A percentile compares a stretch with the other conserved stretches of the same genome.
Evolutionary conservation across 2,888 invertebrate species (phyloP).

Genomic region (Drosophila picticornis): DNA sequence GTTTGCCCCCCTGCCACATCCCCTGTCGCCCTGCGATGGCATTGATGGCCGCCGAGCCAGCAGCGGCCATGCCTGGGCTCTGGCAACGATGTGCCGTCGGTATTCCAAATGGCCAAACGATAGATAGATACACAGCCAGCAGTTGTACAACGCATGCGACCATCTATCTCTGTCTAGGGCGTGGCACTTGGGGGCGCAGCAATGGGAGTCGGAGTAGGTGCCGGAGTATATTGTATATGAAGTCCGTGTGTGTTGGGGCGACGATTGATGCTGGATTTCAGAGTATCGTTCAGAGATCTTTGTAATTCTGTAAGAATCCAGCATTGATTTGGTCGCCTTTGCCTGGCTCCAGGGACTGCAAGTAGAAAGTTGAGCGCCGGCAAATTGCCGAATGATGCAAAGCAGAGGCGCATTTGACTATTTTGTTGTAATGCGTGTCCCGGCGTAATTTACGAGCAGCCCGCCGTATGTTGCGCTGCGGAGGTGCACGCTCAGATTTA

Average conservation of each 20-base stretch:
- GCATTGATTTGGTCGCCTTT: constrained; percentile 1
- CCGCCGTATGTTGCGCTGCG: constrained; percentile 63
- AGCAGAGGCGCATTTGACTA: constrained; percentile 59
- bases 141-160: constrained; percentile 59
- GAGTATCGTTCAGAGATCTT: constrained; percentile 40
- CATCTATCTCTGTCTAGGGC: constrained; percentile 53
- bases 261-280: constrained; percentile 72
- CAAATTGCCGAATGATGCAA: constrained; percentile 48
- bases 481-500: constrained; percentile 68
- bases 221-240: not conserved
- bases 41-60: constrained; percentile 59
- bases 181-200: constrained; percentile 48
- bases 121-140: constrained; percentile 57
- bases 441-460: constrained; percentile 71
- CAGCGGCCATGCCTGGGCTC: constrained; percentile 51
- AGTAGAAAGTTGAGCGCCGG: constrained; percentile 42
- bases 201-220: constrained; percentile 5
- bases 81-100: constrained; percentile 69
- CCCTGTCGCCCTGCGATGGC: not conserved
- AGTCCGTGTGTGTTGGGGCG: constrained; percentile 27
- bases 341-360: not conserved
- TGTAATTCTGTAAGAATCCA: constrained; percentile 47
- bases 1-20: constrained; percentile 13
- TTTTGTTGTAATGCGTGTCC: constrained; percentile 62
- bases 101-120: constrained; percentile 44